Evolutionary conservation across 2,888 invertebrate species (phyloP).

Genomic region (Itoplectis maculator): DNA sequence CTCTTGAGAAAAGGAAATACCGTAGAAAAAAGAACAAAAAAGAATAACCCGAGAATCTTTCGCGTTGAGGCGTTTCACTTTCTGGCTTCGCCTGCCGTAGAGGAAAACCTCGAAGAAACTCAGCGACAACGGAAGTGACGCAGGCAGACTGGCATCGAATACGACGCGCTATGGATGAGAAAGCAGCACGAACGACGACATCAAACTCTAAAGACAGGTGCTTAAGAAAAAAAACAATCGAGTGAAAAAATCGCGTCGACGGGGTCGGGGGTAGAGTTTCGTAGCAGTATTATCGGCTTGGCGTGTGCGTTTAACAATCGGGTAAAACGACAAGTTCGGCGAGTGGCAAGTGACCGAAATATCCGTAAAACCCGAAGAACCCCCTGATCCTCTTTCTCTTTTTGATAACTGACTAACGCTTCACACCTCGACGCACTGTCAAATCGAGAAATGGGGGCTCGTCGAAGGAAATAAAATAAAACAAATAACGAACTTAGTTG

Average conservation of each 20-base stretch:
- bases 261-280: slow-evolving; percentile 67
- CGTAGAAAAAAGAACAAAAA: background rate
- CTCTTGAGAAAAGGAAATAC: slow-evolving; percentile 36
- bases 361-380: slow-evolving; percentile 2
- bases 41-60: background rate
- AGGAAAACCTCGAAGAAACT: background rate
- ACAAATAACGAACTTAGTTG: slow-evolving; percentile 20
- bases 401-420: slow-evolving; percentile 8
- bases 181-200: background rate
- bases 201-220: background rate
- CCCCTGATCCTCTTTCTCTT: slow-evolving; percentile 12
- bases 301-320: slow-evolving; percentile 52
- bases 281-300: slow-evolving; percentile 75
- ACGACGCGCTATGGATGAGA: background rate
- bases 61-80: background rate
- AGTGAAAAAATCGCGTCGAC: slow-evolving; percentile 7
- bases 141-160: background rate
- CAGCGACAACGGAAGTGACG: background rate
- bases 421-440: slow-evolving; percentile 27
- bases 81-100: background rate
- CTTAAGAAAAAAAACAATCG: slow-evolving; percentile 19
- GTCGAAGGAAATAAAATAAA: slow-evolving; percentile 22
- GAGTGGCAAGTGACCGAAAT: slow-evolving; percentile 52
- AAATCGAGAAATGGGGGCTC: slow-evolving; percentile 16
- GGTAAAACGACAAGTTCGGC: slow-evolving; percentile 39